Evolutionary conservation across 2,888 invertebrate genomes (phyloP), one percentile per base, ranked within the genome.

Genomic region (Petrolisthes cinctipes): DNA sequence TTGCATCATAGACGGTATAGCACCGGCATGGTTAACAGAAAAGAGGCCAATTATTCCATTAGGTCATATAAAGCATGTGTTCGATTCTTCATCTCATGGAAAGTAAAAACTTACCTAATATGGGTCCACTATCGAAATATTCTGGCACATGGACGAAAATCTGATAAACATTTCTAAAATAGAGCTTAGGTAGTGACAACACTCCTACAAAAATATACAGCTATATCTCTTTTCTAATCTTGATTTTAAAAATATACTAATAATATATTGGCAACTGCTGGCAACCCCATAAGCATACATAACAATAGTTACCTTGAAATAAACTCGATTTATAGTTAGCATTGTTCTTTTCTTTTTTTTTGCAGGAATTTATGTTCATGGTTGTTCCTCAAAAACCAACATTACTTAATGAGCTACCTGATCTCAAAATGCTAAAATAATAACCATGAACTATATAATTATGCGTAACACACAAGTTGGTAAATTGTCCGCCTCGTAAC

Each of bases 81-180:
- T 61, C 61, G 14, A 61, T 61, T 61, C 14, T 14, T 14, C 61
- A 6, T 14, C 6, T 14, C n/a, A n/a, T n/a, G n/a, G n/a, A n/a
- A n/a, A n/a, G n/a, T n/a, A n/a, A n/a, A n/a, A n/a, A n/a, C n/a
- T n/a, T n/a, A n/a, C n/a, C n/a, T n/a, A n/a, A n/a, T n/a, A 73
- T 73, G n/a, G n/a, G 73, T 73, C 4, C 73, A 73, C n/a, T 20
- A 23, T 73, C 73, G n/a, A 73, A 73, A 73, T 73, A 17, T 73
- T 73, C 5, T 73, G 73, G 5, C 1, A 73, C 73, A 73, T 73
- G 73, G 73, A 73, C 73, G 73, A 73, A 73, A 73, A 73, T 73
- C 73, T 73, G 73, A 73, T 73, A 73, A 73, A 73, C 73, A 73
- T 73, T 73, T 73, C 9, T 14, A 73, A 73, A 73, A 73, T 73